Evolutionary conservation across 2,797 vertebrate species (phyloP).

Genomic region (Cercopithecus mitis): DNA sequence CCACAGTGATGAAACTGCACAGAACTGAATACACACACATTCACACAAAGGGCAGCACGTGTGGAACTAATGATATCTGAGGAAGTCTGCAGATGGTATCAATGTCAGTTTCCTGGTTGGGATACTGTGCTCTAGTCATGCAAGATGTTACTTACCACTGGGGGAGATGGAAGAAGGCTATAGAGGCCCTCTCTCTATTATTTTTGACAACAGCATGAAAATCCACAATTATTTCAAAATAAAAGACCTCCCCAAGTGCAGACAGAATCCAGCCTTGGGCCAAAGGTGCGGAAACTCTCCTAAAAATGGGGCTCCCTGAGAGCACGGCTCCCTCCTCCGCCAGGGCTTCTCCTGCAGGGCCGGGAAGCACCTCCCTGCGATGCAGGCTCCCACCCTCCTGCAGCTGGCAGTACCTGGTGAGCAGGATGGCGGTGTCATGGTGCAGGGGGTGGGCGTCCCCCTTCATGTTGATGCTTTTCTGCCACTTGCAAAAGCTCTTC

Average conservation of each 20-base stretch:
- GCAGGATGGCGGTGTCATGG: slow-evolving; percentile 94
- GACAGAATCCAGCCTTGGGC: not conserved
- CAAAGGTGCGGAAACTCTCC: not conserved
- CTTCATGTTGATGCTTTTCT: slow-evolving; percentile 94
- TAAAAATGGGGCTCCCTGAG: not conserved
- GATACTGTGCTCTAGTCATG: not conserved
- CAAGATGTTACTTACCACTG: not conserved
- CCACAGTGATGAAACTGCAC: not conserved
- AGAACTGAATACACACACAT: not conserved
- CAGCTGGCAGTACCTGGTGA: slow-evolving; percentile 90
- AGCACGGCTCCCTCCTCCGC: too few species aligned
- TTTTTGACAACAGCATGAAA: not conserved
- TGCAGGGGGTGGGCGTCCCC: slow-evolving; percentile 93
- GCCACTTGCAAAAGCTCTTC: slow-evolving; percentile 98
- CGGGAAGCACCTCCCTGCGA: too few species aligned
- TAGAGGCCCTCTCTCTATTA: not conserved
- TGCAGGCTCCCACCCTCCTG: accelerated
- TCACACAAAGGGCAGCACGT: not conserved
- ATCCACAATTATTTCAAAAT: not conserved
- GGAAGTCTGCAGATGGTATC: not conserved
- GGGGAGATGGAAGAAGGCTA: too few species aligned
- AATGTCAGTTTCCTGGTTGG: not conserved
- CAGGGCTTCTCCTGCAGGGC: accelerated
- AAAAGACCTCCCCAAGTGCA: not conserved
- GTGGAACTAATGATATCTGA: not conserved